Evolutionary conservation across 1,140 invertebrate species (phyloP).

Genomic region (Cotesia chilonis): DNA sequence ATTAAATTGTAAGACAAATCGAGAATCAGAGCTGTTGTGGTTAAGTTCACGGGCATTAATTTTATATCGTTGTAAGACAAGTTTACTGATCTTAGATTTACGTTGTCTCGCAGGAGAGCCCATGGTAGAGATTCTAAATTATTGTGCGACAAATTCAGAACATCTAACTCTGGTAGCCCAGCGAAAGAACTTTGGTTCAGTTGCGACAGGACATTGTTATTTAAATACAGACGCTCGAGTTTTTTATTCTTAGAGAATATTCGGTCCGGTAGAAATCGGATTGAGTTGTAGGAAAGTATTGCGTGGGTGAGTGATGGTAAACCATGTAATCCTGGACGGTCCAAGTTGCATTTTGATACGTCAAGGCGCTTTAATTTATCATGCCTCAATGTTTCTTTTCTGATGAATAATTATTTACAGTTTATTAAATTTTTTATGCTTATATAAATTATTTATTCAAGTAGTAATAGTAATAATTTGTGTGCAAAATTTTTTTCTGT

Average conservation of each 20-base stretch:
- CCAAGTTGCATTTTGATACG: constrained; percentile 72
- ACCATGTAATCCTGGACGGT: constrained; percentile 69
- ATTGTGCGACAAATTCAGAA: constrained; percentile 73
- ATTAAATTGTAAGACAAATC: constrained; percentile 75
- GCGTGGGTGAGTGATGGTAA: constrained; percentile 69
- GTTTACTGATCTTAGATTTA: constrained; percentile 69
- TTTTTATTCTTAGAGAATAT: constrained; percentile 71
- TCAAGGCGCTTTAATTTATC: constrained; percentile 67
- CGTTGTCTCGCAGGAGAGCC: constrained; percentile 68
- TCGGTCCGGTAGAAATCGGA: constrained; percentile 65
- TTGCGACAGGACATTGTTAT: constrained; percentile 69
- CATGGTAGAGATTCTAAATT: constrained; percentile 67
- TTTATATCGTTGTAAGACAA: constrained; percentile 70
- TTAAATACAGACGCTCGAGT: constrained; percentile 70
- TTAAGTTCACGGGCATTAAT: constrained; percentile 45
- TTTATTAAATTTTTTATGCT: neutral
- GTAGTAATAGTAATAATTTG: too few relatives aligned
- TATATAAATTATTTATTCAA: too few relatives aligned
- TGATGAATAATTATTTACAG: constrained; percentile 44
- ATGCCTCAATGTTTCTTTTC: constrained; percentile 61
- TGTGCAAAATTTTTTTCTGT: too few relatives aligned
- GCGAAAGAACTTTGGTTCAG: constrained; percentile 61
- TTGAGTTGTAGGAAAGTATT: constrained; percentile 70
- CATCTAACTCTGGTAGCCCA: constrained; percentile 63
- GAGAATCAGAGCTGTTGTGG: constrained; percentile 51